Evolutionary conservation across 1,140 invertebrate genomes (phyloP).

Genomic region (Drusus annulatus): DNA sequence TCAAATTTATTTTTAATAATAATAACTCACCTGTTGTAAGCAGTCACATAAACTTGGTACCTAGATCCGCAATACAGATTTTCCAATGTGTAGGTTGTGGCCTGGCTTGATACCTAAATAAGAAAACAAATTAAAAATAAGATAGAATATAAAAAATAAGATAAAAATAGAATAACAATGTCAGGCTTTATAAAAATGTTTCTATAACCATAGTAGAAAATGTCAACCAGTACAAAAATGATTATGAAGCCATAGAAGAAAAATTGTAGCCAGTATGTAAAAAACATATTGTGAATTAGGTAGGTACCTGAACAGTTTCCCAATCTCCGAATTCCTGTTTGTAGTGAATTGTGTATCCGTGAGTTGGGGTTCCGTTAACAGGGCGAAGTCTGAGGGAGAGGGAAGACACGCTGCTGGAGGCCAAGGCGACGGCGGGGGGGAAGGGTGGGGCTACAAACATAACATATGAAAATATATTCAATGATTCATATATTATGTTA

Average conservation of each 20-base stretch:
- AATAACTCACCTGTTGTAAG: conserved; percentile 84
- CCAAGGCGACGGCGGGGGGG: conserved; percentile 84
- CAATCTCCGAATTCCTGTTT: conserved; percentile 94
- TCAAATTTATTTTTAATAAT: background rate
- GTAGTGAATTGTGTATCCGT: conserved; percentile 92
- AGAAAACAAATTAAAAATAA: too few relatives aligned
- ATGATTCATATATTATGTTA: too few relatives aligned
- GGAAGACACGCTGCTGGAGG: conserved; percentile 87
- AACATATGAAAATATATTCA: conserved; percentile 4
- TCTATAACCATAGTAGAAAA: too few relatives aligned
- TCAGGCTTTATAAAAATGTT: too few relatives aligned
- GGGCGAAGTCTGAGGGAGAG: conserved; percentile 83
- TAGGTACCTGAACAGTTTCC: conserved; percentile 84
- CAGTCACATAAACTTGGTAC: conserved; percentile 93
- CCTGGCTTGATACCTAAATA: conserved; percentile 73
- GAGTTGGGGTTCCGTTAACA: conserved; percentile 82
- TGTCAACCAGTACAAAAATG: too few relatives aligned
- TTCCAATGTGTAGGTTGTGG: conserved; percentile 88
- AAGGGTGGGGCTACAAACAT: conserved; percentile 82
- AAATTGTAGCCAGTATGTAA: too few relatives aligned
- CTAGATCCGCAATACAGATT: conserved; percentile 91
- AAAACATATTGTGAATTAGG: too few relatives aligned
- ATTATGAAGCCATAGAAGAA: too few relatives aligned
- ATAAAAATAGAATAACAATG: too few relatives aligned
- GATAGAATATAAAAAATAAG: too few relatives aligned